Base-by-base conservation (phyloP, 2,888 invertebrate genomes). In the Chromoteleia sp. region DNA sequence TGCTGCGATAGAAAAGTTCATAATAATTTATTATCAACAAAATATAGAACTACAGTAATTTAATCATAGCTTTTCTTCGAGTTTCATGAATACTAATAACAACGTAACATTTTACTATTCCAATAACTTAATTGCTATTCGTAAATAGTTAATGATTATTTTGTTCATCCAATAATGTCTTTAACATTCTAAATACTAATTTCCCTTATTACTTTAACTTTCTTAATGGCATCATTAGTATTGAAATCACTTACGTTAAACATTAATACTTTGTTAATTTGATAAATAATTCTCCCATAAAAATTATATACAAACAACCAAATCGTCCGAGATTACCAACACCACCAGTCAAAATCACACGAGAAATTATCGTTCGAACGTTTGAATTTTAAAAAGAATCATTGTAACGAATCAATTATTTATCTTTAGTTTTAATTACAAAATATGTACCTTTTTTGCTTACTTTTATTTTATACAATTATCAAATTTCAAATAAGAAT, bases 161-260 rank as follows among this genome's bases (percentile, higher is more conserved):
- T n/a, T 30, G n/a, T 56, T 56, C 21, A 56, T 1, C 21, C 4
- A 30, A 36, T 30, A 12, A 56, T 56, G 29, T 6, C n/a, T 39
- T n/a, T 39, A 19, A 39, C 7, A 41, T 59, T 21, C 17, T 41
- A 25, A 36, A 41, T 30, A 14, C 10, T 33, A 17, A 33, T 48
- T 48, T 50, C n/a, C 6, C 25, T 29, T 36, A 14, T 41, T 43
- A 43, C n/a, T 12, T 17, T 30, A 45, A 45, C n/a, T 33, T 48
- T 15, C 10, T 10, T 65, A 50, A 65, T 50, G 36, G 50, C 21
- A 21, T 29, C n/a, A 52, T 67, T 67, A 67, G 29, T 50, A 52
- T 67, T 45, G 36, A 67, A 67, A 67, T 52, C 52, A 52, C 45
- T 61, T 61, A 61, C 6, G 30, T 2, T 19, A 30, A 61, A 17